A percentile compares a stretch with the other conserved stretches of the same genome.
phyloP scores from a whole-genome alignment of 1,140 invertebrate species.

The Lepidurus couesii region DNA sequence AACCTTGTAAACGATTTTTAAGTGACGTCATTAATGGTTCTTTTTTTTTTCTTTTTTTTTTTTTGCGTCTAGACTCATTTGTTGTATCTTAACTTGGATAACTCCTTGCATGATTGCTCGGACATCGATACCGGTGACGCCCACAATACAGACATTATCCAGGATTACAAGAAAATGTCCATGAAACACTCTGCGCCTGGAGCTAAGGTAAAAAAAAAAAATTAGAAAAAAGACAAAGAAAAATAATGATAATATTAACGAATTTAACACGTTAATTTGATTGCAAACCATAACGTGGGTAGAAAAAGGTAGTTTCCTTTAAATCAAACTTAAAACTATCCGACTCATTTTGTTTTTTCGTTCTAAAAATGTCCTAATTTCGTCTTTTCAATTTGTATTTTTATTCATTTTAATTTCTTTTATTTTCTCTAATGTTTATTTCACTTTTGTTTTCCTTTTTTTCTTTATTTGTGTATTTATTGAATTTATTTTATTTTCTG shows the following conservation, averaged over 20 bases:
- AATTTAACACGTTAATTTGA: slow-evolving; percentile 25
- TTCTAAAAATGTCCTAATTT: neutral
- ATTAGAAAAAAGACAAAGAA: neutral
- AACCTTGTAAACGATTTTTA: neutral
- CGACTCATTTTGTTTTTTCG: neutral
- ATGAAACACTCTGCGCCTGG: slow-evolving; percentile 46
- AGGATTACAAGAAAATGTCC: slow-evolving; percentile 71
- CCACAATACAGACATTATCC: slow-evolving; percentile 67
- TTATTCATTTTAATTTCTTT: neutral
- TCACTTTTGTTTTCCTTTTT: neutral
- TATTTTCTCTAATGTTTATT: neutral
- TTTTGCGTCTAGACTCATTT: slow-evolving; percentile 58
- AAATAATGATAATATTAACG: neutral
- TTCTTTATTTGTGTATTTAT: slow-evolving; percentile 32
- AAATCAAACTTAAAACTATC: neutral
- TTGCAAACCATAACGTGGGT: neutral
- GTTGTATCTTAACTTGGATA: slow-evolving; percentile 66
- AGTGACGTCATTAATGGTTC: neutral
- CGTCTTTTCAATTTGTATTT: neutral
- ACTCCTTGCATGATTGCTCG: slow-evolving; percentile 69
- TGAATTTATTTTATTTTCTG: slow-evolving; percentile 14
- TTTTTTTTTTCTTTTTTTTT: slow-evolving; percentile 12
- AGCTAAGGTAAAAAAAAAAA: slow-evolving; percentile 40
- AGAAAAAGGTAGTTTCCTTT: slow-evolving; percentile 16
- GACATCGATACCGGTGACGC: slow-evolving; percentile 61